A percentile compares a stretch with the other conserved stretches of the same genome.
phyloP scores from a whole-genome alignment of 2,888 invertebrate genomes.

The Poecilobothrus nobilitatus region DNA sequence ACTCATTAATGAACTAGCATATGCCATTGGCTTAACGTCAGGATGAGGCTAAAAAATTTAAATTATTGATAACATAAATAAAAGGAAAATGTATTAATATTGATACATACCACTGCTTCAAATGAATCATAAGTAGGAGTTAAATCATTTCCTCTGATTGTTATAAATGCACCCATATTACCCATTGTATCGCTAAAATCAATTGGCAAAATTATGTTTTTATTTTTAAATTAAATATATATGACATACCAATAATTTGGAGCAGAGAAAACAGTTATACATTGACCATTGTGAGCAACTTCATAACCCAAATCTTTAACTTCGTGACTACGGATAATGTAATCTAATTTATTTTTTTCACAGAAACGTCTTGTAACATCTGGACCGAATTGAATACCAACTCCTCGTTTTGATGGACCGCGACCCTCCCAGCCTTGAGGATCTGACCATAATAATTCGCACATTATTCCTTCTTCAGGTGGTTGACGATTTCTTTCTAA shows the following conservation, averaged over 20 bases:
- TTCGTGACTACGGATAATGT: constrained; percentile 93
- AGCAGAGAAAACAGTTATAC: constrained; percentile 98
- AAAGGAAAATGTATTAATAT: not conserved
- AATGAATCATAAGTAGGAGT: constrained; percentile 85
- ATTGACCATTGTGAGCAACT: constrained; percentile 86
- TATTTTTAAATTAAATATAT: not conserved
- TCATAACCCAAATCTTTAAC: constrained; percentile 97
- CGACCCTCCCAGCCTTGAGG: constrained; percentile 85
- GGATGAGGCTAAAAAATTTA: constrained; percentile 80
- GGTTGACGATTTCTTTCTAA: constrained; percentile 93
- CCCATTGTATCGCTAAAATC: constrained; percentile 92
- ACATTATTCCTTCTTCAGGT: constrained; percentile 96
- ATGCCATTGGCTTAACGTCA: constrained; percentile 94
- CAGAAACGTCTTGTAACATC: constrained; percentile 88
- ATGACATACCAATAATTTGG: constrained; percentile 92
- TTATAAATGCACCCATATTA: constrained; percentile 97
- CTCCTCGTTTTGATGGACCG: constrained; percentile 91
- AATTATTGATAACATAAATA: not conserved
- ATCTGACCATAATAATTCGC: constrained; percentile 97
- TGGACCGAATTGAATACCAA: constrained; percentile 97
- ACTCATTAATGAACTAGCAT: constrained; percentile 79
- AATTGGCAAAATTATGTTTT: no score
- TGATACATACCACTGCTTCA: constrained; percentile 78
- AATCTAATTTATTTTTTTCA: constrained; percentile 76
- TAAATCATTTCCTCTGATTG: constrained; percentile 83